These are phyloP conservation scores for Rhabdomys pumilio DNA, from an alignment of 2,797 vertebrate genomes.

Conservation along the genomic window DNA sequence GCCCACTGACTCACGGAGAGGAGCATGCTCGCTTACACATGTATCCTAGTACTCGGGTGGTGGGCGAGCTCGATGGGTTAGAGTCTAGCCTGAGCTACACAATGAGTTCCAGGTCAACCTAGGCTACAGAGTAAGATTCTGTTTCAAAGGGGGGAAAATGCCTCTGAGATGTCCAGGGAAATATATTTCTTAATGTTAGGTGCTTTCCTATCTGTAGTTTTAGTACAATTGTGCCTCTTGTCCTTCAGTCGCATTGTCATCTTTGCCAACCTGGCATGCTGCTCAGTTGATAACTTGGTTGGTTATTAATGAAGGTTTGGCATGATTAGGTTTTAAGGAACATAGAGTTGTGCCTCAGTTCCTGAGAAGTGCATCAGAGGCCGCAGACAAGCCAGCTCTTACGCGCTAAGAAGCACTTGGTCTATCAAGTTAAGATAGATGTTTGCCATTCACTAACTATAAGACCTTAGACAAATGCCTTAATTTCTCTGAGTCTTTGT, in stretches of 20 bases:
- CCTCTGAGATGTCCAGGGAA: conserved; percentile 2
- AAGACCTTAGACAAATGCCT: conserved; percentile 27
- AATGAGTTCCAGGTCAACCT: neutral
- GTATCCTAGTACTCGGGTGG: too few species aligned
- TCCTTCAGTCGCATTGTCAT: neutral
- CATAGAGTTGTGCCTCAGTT: neutral
- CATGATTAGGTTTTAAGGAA: neutral
- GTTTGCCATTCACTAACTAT: neutral
- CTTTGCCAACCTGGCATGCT: neutral
- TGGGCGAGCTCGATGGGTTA: neutral
- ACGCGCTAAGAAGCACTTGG: neutral
- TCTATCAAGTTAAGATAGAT: conserved; percentile 25
- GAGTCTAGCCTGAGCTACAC: neutral
- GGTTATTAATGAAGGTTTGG: neutral
- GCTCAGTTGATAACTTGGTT: neutral
- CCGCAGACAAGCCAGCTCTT: neutral
- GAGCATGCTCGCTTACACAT: neutral
- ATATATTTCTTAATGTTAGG: neutral
- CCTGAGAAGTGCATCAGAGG: neutral
- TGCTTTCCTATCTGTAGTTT: neutral
- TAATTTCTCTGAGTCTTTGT: conserved; percentile 23
- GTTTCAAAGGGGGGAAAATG: neutral
- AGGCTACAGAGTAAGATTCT: neutral
- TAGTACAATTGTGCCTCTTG: neutral
- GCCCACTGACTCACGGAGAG: neutral